These are phyloP conservation scores for Marasmarcha lunaedactyla DNA, from an alignment of 2,888 invertebrate genomes.

Conservation along the genomic window DNA sequence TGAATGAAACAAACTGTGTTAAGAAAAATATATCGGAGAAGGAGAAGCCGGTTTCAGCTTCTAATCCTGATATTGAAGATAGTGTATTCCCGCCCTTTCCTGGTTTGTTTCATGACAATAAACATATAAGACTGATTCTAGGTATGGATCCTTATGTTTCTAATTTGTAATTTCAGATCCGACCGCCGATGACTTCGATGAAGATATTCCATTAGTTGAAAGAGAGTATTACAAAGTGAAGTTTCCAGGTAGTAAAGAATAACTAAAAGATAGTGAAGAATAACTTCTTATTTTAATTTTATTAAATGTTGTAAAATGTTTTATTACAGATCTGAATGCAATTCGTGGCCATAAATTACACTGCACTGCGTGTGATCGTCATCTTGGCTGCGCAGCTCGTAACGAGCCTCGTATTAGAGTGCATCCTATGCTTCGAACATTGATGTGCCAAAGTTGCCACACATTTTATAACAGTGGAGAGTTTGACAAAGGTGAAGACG, in stretches of 20 bases:
- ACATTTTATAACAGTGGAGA: slow-evolving; percentile 85
- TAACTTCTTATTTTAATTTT: neutral
- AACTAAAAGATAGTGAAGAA: neutral
- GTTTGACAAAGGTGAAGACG: slow-evolving; percentile 86
- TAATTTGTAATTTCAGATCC: slow-evolving; percentile 36
- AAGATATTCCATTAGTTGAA: slow-evolving; percentile 64
- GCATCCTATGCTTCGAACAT: slow-evolving; percentile 79
- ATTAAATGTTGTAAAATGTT: slow-evolving; percentile 2
- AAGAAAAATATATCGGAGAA: slow-evolving; percentile 26
- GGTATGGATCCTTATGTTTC: neutral
- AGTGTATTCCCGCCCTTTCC: slow-evolving; percentile 57
- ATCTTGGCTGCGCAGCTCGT: slow-evolving; percentile 78
- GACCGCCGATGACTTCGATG: slow-evolving; percentile 60
- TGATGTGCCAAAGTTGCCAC: slow-evolving; percentile 79
- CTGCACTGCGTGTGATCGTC: slow-evolving; percentile 81
- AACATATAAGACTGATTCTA: neutral
- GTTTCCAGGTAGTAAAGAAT: slow-evolving; percentile 61
- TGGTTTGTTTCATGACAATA: slow-evolving; percentile 24
- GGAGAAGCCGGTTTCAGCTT: slow-evolving; percentile 47
- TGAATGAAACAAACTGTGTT: slow-evolving; percentile 42
- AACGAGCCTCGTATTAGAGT: slow-evolving; percentile 74
- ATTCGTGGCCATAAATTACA: slow-evolving; percentile 74
- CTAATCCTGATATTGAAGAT: slow-evolving; percentile 19
- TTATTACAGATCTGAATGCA: slow-evolving; percentile 65
- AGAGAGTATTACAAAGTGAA: slow-evolving; percentile 56